Evolutionary conservation across 2,888 invertebrate genomes (phyloP), one percentile per base, ranked within the genome.

Genomic region (Leptarthrus brevirostris): DNA sequence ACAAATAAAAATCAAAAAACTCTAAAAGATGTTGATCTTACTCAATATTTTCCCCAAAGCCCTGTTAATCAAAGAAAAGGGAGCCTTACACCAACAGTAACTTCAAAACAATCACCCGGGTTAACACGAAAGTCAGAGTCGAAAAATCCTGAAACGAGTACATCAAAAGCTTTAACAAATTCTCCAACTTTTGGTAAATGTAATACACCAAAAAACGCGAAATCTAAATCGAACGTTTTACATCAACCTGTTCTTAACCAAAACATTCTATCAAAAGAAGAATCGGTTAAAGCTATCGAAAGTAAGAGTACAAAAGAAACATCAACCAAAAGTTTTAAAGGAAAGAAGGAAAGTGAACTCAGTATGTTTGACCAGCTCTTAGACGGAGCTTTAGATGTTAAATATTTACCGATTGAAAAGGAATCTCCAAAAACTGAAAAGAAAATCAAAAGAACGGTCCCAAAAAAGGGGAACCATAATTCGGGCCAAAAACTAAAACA

Each of bases 1-100:
- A 78, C 80, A 1, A 85, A 85, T 76, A 83, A 83, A 78, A 84
- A 81, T 74, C 85, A 85, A 73, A 85, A 85, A 77, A 83, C 82
- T 2, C 75, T 85, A 0, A 85, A 84, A 69, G 85, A 85, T 74
- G 82, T 85, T 1, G 83, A 85, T 78, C 77, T 86, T n/a, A 80
- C 82, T 10, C 84, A 84, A 75, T 85, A 85, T 73, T 86, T 86
- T 77, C 82, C 84, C 3, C 80, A 79, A 34, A 84, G 83, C 76
- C 84, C 85, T 0, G 80, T 78, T n/a, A 80, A 82, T 0, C 82
- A 83, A 69, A 80, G 82, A 75, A 81, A 82, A 22, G 77, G 79
- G 0, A 79, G 79, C 22, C 81, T 83, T 0, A 80, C 74, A 1
- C 18, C 49, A 49, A 20, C 49, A 8, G 22, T 22, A 6, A 14